Evolutionary conservation across 2,113 vertebrate genomes (phyloP).

Genomic region (Oreochromis tanganicae): DNA sequence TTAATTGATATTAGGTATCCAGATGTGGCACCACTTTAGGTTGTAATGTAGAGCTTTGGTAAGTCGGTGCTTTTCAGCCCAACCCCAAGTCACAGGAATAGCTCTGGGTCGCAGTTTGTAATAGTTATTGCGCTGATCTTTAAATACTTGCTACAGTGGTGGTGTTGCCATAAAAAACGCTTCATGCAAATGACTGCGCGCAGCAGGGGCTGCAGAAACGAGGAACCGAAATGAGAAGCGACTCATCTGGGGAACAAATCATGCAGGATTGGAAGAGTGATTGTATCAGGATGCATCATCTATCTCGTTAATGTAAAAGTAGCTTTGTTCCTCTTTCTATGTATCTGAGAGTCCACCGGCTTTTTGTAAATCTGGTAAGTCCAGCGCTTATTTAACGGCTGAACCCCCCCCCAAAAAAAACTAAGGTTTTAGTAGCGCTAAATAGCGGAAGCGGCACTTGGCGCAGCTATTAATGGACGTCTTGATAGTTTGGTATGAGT

Average conservation of each 20-base stretch:
- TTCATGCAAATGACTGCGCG: slow-evolving; percentile 49
- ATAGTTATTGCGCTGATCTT: not conserved
- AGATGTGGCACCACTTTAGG: not conserved
- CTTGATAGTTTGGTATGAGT: not conserved
- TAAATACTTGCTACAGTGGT: not conserved
- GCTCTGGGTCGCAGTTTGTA: not conserved
- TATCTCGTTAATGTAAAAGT: not conserved
- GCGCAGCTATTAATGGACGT: not conserved
- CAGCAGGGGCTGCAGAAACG: slow-evolving; percentile 9
- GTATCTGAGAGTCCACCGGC: not conserved
- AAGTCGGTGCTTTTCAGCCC: not conserved
- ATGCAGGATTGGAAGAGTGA: not conserved
- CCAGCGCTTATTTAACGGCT: not conserved
- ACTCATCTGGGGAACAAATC: not conserved
- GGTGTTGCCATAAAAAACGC: not conserved
- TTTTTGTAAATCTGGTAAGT: slow-evolving; percentile 11
- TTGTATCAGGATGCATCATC: not conserved
- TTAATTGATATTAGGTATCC: not conserved
- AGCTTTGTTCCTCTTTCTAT: not conserved
- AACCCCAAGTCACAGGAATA: not conserved
- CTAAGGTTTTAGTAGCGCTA: not conserved
- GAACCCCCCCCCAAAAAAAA: fast-evolving
- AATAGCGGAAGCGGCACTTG: slow-evolving; percentile 20
- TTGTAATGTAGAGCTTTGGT: fast-evolving
- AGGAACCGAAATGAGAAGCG: slow-evolving; percentile 61